Base-by-base conservation (phyloP, 2,888 invertebrate genomes). In the Acanthosoma haemorrhoidale region DNA sequence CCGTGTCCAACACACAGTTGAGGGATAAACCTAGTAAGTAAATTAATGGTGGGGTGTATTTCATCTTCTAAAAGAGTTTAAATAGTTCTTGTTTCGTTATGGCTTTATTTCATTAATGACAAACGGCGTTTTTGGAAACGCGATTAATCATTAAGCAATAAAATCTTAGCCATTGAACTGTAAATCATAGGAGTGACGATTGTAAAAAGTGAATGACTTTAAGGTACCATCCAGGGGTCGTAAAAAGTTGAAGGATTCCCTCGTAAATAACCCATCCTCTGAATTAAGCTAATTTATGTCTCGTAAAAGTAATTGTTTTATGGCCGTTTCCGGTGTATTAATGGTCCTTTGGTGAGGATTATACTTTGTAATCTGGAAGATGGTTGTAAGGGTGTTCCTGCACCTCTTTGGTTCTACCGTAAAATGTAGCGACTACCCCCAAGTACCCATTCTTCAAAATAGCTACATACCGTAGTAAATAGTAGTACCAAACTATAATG, bases 221-320 rank as follows among this genome's bases (percentile, higher is more conserved):
- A 38, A 36, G 16, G 32, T 1, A 13, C 38, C 36, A 18, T 32
- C 13, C 32, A 61, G 31, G 13, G n/a, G 38, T 39, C 63, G 63
- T 39, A 63, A 63, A 63, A 18, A 15, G 41, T 25, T 15, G 13
- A 16, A n/a, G 21, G 16, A 38, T 41, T 15, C 8, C 25, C 38
- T 38, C 63, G 31, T 63, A 63, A 63, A 63, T 63, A 38, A 41
- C 63, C 15, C 18, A n/a, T 21, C 63, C 18, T 31, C 41, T 41
- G 41, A 63, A 63, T 63, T 39, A 38, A 29, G 15, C 38, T 63
- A 63, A 41, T 63, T 63, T 63, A 63, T 63, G 63, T 29, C 16
- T 41, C 61, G 8, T 61, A 61, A 61, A 36, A 61, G 21, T 38
- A 61, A 61, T 38, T 61, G 16, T 38, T 61, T 36, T n/a, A 61